Evolutionary conservation across 1,140 invertebrate genomes (phyloP).

Genomic region (Meloidogyne chitwoodi): DNA sequence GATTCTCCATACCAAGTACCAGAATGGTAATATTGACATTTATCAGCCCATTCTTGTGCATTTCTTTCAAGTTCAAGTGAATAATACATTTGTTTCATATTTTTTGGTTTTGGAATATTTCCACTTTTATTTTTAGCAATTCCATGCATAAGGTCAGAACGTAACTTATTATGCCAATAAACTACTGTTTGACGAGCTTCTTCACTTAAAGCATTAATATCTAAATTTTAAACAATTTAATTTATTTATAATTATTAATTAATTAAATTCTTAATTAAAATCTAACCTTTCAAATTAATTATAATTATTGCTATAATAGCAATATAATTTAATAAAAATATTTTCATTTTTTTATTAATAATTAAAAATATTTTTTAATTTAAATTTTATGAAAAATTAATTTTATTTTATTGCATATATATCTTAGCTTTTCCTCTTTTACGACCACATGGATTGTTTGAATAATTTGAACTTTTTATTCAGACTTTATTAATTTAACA

Average conservation of each 20-base stretch:
- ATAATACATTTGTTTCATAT: neutral
- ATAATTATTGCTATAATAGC: neutral
- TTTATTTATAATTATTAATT: neutral
- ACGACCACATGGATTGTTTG: neutral
- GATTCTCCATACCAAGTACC: neutral
- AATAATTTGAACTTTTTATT: neutral
- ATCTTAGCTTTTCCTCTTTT: neutral
- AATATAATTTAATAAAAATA: neutral
- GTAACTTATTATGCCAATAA: neutral
- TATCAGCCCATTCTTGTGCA: neutral
- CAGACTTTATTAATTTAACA: neutral
- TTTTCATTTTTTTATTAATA: neutral
- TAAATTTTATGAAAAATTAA: neutral
- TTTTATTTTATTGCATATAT: neutral
- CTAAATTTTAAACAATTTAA: neutral
- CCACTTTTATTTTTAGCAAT: neutral
- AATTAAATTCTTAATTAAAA: neutral
- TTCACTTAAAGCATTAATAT: neutral
- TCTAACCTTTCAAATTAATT: neutral
- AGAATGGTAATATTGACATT: neutral
- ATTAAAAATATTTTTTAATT: neutral
- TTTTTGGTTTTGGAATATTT: neutral
- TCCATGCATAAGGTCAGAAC: neutral
- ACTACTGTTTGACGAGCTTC: neutral
- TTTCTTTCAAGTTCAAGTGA: neutral